These are phyloP conservation scores for Micronisus gabar DNA, from an alignment of 2,113 vertebrate genomes.

Conservation along the genomic window DNA sequence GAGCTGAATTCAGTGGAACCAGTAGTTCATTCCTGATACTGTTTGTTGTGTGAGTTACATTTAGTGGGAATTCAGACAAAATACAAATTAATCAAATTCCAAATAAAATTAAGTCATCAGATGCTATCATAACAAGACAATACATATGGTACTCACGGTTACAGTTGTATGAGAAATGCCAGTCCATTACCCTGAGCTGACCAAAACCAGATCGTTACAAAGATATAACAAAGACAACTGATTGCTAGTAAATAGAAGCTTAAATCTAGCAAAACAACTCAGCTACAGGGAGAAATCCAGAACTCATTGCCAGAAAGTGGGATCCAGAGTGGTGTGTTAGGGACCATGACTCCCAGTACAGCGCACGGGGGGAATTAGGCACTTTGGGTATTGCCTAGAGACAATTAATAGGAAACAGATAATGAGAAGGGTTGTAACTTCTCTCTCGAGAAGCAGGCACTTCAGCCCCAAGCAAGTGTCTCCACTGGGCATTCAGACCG, in stretches of 20 bases:
- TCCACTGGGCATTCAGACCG: neutral
- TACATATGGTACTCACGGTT: neutral
- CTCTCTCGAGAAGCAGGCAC: neutral
- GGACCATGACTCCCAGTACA: neutral
- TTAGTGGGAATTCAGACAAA: neutral
- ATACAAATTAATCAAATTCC: neutral
- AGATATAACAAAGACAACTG: neutral
- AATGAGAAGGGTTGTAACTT: neutral
- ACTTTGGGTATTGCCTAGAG: neutral
- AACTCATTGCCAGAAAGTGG: neutral
- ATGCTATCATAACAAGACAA: neutral
- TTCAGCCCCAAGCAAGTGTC: neutral
- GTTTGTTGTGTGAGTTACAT: neutral
- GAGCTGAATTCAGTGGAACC: neutral
- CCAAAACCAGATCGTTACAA: neutral
- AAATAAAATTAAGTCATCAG: neutral
- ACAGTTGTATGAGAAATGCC: neutral
- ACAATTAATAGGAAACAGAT: neutral
- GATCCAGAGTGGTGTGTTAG: neutral
- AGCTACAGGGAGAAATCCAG: neutral
- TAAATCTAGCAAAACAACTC: neutral
- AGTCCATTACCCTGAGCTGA: neutral
- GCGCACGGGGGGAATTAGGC: neutral
- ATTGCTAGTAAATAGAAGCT: neutral
- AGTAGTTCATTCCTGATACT: neutral